phyloP scores from a whole-genome alignment of 2,797 vertebrate species.

The Avahi laniger region DNA sequence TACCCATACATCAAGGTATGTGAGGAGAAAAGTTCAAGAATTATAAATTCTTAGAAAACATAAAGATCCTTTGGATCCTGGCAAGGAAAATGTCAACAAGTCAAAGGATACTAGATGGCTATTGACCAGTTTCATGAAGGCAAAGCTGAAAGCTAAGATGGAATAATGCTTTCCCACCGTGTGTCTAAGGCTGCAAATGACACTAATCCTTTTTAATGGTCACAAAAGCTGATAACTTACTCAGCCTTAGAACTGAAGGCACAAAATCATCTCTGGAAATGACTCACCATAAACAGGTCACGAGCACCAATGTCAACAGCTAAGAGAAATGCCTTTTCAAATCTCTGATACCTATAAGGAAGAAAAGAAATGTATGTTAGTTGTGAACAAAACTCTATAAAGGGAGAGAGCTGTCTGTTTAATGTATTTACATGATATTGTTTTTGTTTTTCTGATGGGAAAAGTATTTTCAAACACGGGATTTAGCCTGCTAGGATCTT shows the following conservation, averaged over 20 bases:
- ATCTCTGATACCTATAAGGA: conserved; percentile 90
- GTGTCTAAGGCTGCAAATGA: conserved; percentile 65
- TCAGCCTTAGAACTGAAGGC: conserved; percentile 57
- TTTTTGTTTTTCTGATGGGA: conserved; percentile 24
- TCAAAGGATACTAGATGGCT: conserved; percentile 65
- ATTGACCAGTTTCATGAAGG: conserved; percentile 70
- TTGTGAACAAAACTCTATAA: conserved; percentile 24
- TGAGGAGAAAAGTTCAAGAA: conserved; percentile 78
- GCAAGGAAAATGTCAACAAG: conserved; percentile 75
- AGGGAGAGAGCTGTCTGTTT: neutral
- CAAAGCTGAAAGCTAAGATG: conserved; percentile 67
- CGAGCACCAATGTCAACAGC: conserved; percentile 94
- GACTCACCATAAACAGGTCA: conserved; percentile 94
- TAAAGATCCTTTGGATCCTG: conserved; percentile 69
- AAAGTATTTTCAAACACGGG: conserved; percentile 42
- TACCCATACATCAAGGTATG: conserved; percentile 71
- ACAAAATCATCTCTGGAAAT: conserved; percentile 65
- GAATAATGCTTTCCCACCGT: conserved; percentile 59
- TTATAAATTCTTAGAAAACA: conserved; percentile 79
- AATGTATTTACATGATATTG: neutral
- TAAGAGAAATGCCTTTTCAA: conserved; percentile 98
- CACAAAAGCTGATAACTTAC: conserved; percentile 77
- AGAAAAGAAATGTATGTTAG: conserved; percentile 31
- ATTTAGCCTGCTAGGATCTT: neutral
- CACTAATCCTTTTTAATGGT: conserved; percentile 72